Conservation (phyloP, 2,888 invertebrate genomes). For the Ophraella communa region DNA sequence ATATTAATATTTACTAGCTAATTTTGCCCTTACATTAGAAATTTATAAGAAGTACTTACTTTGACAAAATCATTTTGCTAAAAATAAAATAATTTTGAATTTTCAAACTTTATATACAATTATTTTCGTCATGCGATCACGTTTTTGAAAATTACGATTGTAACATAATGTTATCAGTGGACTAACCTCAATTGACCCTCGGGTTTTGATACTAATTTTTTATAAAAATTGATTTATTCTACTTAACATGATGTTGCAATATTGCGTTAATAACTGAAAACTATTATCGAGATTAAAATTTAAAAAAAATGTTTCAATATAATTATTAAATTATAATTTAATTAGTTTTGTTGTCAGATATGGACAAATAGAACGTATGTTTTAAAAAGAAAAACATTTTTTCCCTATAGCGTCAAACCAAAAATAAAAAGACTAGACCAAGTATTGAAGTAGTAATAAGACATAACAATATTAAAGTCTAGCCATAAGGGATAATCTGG, state of each 20-base stretch:
- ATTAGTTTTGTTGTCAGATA: no score
- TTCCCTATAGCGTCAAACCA: no score
- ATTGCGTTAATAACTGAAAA: background rate
- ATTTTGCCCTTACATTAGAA: background rate
- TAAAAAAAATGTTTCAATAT: no score
- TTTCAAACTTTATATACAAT: constrained; percentile 1
- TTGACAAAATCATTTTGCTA: constrained; percentile 1
- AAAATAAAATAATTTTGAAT: background rate
- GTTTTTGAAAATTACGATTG: background rate
- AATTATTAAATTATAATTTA: no score
- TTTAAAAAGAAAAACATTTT: no score
- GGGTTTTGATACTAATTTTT: background rate
- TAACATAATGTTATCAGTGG: constrained; percentile 2
- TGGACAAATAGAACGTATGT: no score
- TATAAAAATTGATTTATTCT: background rate
- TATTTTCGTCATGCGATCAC: background rate
- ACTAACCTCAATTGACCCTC: background rate
- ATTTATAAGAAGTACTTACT: constrained; percentile 8
- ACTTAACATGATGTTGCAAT: background rate
- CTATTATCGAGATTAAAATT: no score
- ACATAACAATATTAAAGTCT: no score
- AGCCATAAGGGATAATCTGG: no score
- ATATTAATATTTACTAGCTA: background rate
- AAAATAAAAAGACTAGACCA: no score
- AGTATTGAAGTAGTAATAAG: no score